Conservation (phyloP, 35 echinoderm and acorn worm species). For the Apostichopus japonicus region DNA sequence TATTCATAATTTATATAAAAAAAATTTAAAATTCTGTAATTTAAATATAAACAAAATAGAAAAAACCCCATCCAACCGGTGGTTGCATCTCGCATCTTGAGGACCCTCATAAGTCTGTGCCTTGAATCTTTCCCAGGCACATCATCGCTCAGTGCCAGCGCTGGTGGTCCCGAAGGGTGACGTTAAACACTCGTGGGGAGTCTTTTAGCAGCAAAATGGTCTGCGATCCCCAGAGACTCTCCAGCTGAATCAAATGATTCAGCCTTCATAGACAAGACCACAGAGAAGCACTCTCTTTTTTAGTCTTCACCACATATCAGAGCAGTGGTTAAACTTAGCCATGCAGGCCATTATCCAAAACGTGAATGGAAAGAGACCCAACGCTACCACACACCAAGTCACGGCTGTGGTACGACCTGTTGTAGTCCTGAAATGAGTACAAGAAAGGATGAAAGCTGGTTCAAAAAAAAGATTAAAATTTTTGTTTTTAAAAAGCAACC, state of each 20-base stretch:
- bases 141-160: too few relatives aligned
- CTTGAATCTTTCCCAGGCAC: too few relatives aligned
- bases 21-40: too few relatives aligned
- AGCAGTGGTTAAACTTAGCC: constrained; percentile 14
- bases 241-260: neutral
- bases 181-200: neutral
- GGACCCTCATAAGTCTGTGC: too few relatives aligned
- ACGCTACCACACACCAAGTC: constrained; percentile 6
- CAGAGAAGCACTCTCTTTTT: neutral
- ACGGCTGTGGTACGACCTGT: constrained; percentile 18
- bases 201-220: neutral
- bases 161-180: too few relatives aligned
- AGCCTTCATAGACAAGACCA: constrained; percentile 11
- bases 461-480: too few relatives aligned
- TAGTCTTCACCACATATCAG: constrained; percentile 40
- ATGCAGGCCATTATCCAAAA: constrained; percentile 18
- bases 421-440: neutral
- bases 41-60: too few relatives aligned
- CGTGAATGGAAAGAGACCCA: constrained; percentile 46
- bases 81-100: too few relatives aligned
- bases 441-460: neutral
- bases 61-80: too few relatives aligned
- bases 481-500: too few relatives aligned
- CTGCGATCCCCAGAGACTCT: neutral
- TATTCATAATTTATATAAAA: too few relatives aligned